Conservation (phyloP, 2,797 vertebrate genomes). For the Gambusia yucatana region DNA sequence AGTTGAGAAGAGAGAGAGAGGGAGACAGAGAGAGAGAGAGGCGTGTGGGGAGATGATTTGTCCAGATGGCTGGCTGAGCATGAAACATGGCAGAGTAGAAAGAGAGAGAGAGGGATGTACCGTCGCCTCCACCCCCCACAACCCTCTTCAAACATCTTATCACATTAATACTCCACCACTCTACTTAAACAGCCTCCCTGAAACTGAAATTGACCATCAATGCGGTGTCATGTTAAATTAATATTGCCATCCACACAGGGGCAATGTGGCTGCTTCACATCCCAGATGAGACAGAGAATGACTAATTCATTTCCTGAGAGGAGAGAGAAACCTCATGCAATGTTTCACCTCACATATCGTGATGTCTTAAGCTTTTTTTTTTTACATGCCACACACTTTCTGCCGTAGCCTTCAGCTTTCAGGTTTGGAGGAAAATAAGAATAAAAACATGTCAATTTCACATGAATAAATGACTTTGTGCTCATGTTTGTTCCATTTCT, state of each 20-base stretch:
- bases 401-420: conserved; percentile 27
- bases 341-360: conserved; percentile 55
- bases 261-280: conserved; percentile 78
- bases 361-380: conserved; percentile 34
- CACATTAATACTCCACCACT: conserved; percentile 84
- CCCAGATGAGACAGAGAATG: conserved; percentile 79
- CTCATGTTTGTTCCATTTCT: conserved; percentile 1
- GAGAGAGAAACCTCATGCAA: conserved; percentile 66
- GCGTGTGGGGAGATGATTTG: conserved; percentile 84
- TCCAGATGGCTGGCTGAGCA: conserved; percentile 90
- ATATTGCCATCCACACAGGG: conserved; percentile 82
- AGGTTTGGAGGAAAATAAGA: conserved; percentile 13
- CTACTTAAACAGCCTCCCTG: conserved; percentile 85
- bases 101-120: conserved; percentile 70
- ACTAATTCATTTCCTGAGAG: conserved; percentile 83
- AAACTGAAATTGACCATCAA: conserved; percentile 89
- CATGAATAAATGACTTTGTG: conserved; percentile 22
- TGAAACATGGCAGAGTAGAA: conserved; percentile 90
- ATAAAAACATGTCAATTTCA: conserved; percentile 19
- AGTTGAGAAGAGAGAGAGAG: conserved; percentile 82
- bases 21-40: conserved; percentile 69
- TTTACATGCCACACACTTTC: conserved; percentile 28
- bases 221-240: conserved; percentile 88
- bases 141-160: conserved; percentile 88
- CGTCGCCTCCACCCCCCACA: conserved; percentile 4